Percentiles rank a stretch among this genome's conserved stretches.
Conservation (phyloP, 2,888 invertebrate species). For the Syrphus vitripennis region DNA sequence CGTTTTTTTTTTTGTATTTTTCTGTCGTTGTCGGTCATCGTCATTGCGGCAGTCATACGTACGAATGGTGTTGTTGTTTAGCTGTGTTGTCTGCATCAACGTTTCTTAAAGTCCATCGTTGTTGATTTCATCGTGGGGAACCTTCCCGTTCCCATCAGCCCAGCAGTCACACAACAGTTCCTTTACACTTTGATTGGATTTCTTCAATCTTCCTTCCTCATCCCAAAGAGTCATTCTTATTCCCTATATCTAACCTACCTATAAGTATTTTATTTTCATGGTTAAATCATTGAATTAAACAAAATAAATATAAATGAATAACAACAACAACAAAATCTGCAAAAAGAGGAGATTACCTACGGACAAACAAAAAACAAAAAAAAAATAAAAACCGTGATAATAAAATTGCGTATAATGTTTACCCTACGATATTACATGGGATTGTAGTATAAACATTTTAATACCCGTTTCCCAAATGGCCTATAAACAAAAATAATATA, state of each 20-base stretch:
- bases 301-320: constrained; percentile 61
- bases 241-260: background rate
- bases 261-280: constrained; percentile 61
- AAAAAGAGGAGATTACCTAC: background rate
- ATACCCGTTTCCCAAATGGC: constrained; percentile 59
- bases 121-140: constrained; percentile 47
- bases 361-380: background rate
- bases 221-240: background rate
- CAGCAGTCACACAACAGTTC: constrained; percentile 32
- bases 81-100: background rate
- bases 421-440: constrained; percentile 26
- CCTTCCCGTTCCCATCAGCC: constrained; percentile 42
- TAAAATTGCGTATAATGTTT: constrained; percentile 52
- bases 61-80: background rate
- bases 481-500: constrained; percentile 72
- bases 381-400: constrained; percentile 9
- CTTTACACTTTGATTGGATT: constrained; percentile 69
- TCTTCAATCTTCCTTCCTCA: constrained; percentile 8
- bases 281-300: constrained; percentile 66
- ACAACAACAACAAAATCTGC: background rate
- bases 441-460: constrained; percentile 51
- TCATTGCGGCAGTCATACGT: constrained; percentile 36
- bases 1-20: constrained; percentile 15
- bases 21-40: constrained; percentile 69
- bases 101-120: background rate